Evolutionary conservation across 1,140 invertebrate genomes (phyloP).

Genomic region (Mactra quadrangularis): DNA sequence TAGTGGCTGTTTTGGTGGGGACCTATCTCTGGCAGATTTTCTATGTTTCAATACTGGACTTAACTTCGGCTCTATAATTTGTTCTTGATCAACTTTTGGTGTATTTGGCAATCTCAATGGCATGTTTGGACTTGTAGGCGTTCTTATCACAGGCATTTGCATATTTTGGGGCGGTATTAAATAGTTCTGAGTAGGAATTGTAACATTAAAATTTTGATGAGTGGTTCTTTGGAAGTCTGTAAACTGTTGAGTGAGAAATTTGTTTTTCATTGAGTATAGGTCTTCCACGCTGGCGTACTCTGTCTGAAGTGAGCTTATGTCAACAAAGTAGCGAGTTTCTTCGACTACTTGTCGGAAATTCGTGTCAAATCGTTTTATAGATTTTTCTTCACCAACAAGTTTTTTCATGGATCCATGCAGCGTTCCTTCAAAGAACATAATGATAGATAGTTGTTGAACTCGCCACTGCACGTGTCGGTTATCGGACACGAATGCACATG

Average conservation of each 20-base stretch:
- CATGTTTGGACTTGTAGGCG: background rate
- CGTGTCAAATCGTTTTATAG: constrained; percentile 45
- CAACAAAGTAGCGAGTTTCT: constrained; percentile 47
- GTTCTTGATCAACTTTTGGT: background rate
- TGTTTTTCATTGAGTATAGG: constrained; percentile 41
- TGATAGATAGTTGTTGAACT: constrained; percentile 68
- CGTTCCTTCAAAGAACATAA: constrained; percentile 68
- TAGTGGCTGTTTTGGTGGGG: background rate
- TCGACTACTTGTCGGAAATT: constrained; percentile 36
- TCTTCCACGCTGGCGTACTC: constrained; percentile 57
- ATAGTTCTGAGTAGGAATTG: constrained; percentile 34
- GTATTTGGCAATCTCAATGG: background rate
- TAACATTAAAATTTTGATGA: constrained; percentile 1
- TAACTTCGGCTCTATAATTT: background rate
- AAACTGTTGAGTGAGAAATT: constrained; percentile 24
- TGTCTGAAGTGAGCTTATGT: constrained; percentile 51
- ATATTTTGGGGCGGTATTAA: background rate
- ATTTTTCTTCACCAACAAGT: constrained; percentile 37
- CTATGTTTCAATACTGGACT: constrained; percentile 5
- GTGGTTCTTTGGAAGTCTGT: background rate
- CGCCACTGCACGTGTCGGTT: constrained; percentile 64
- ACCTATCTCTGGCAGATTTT: constrained; percentile 27
- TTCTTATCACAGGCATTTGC: background rate
- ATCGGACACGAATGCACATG: constrained; percentile 67
- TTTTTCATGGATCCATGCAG: constrained; percentile 31